Percentiles rank a stretch among this genome's conserved stretches.
phyloP scores from a whole-genome alignment of 2,797 vertebrate genomes.

The Esox lucius region DNA sequence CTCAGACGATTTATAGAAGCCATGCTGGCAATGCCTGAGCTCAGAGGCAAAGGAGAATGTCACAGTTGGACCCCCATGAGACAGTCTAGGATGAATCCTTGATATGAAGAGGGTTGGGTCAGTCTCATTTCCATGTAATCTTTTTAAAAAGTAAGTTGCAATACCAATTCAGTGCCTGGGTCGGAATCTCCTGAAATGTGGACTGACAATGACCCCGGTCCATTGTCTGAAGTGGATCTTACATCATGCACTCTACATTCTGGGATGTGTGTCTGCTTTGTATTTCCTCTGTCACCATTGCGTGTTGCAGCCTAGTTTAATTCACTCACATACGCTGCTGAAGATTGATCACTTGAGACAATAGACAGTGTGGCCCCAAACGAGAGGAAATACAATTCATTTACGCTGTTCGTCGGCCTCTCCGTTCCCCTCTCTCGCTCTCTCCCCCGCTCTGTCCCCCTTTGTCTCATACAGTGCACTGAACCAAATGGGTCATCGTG shows the following conservation, averaged over 20 bases:
- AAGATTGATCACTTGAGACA: slow-evolving; percentile 22
- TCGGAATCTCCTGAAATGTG: neutral
- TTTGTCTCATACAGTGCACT: slow-evolving; percentile 72
- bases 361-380: slow-evolving; percentile 5
- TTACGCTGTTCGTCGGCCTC: slow-evolving; percentile 31
- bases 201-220: neutral
- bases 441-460: too few species aligned
- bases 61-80: slow-evolving; percentile 36
- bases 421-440: slow-evolving; percentile 22
- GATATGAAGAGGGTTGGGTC: neutral
- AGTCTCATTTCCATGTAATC: neutral
- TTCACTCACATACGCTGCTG: slow-evolving; percentile 22
- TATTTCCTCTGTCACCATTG: too few species aligned
- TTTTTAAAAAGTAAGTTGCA: neutral
- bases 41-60: slow-evolving; percentile 35
- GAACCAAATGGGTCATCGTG: slow-evolving; percentile 75
- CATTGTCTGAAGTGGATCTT: neutral
- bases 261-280: neutral
- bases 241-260: neutral
- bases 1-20: slow-evolving; percentile 15
- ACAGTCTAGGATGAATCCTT: neutral
- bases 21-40: slow-evolving; percentile 33
- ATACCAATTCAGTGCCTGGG: neutral
- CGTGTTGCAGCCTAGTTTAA: neutral
- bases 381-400: slow-evolving; percentile 47